A percentile compares a stretch with the other conserved stretches of the same genome.
phyloP scores from a whole-genome alignment of 92 coral and sea anemone species.

The Paramuricea clavata region DNA sequence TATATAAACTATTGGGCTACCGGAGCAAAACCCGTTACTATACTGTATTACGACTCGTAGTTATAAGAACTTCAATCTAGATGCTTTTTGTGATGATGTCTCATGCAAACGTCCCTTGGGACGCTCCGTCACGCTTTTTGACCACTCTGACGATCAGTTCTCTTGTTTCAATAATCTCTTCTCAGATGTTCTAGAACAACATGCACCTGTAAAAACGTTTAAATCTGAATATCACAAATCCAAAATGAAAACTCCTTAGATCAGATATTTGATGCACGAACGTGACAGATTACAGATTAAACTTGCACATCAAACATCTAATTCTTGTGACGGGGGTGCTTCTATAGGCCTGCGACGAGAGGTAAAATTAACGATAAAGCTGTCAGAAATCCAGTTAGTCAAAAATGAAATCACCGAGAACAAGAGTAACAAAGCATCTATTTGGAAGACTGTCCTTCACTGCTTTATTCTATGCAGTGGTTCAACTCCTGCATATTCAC shows the following conservation, averaged over 20 bases:
- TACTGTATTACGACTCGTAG: no score
- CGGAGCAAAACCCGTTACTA: no score
- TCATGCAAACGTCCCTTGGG: no score
- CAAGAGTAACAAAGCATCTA: slow-evolving; percentile 55
- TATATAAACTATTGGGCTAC: no score
- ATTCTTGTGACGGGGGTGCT: slow-evolving; percentile 43
- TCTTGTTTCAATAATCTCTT: no score
- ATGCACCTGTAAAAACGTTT: slow-evolving; percentile 69
- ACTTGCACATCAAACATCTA: slow-evolving; percentile 11
- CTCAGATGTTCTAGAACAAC: slow-evolving; percentile 58
- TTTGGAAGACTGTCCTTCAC: slow-evolving; percentile 70
- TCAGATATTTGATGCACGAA: neutral
- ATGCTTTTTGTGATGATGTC: no score
- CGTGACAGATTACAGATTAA: slow-evolving; percentile 16
- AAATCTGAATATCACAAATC: slow-evolving; percentile 58
- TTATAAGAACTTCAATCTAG: no score
- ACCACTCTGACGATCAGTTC: no score
- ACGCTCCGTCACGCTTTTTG: no score
- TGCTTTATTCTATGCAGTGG: slow-evolving; percentile 46
- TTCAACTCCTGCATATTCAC: slow-evolving; percentile 27
- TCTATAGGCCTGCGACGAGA: slow-evolving; percentile 48
- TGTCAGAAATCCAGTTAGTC: slow-evolving; percentile 35
- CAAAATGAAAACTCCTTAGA: slow-evolving; percentile 44
- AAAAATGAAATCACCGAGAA: slow-evolving; percentile 38
- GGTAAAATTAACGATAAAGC: slow-evolving; percentile 47